Percentiles rank a stretch among this genome's conserved stretches.
phyloP scores from a whole-genome alignment of 2,113 vertebrate genomes.

The Sitta europaea region DNA sequence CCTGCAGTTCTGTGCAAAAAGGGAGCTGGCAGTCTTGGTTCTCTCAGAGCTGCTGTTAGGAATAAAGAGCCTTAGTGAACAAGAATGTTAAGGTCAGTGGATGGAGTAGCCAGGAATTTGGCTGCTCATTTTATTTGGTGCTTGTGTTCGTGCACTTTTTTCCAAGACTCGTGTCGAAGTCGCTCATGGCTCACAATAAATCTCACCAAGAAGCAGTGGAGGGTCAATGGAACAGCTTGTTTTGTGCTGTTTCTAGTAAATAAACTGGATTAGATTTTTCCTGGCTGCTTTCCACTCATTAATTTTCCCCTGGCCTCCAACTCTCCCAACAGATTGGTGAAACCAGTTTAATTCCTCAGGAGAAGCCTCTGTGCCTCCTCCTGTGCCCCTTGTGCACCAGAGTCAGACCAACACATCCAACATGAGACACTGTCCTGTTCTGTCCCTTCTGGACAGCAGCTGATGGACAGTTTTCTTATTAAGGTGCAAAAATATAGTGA shows the following conservation, averaged over 20 bases:
- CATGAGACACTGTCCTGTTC: not conserved
- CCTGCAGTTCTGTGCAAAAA: not conserved
- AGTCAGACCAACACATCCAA: not conserved
- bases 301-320: slow-evolving; percentile 11
- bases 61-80: slow-evolving; percentile 49
- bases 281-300: slow-evolving; percentile 55
- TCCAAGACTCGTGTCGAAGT: not conserved
- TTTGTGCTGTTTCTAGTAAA: slow-evolving; percentile 55
- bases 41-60: not conserved
- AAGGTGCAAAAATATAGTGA: not conserved
- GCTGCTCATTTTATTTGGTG: slow-evolving; percentile 57
- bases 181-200: slow-evolving; percentile 47
- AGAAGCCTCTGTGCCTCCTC: not conserved
- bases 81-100: not conserved
- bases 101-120: slow-evolving; percentile 28
- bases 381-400: not conserved
- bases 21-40: not conserved
- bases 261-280: slow-evolving; percentile 47
- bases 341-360: not conserved
- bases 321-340: not conserved
- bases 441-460: not conserved
- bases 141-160: not conserved
- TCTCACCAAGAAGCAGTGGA: slow-evolving; percentile 40
- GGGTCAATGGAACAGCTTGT: slow-evolving; percentile 38
- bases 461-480: not conserved